phyloP scores from a whole-genome alignment of 2,797 vertebrate genomes.

The Muscicapa striata region DNA sequence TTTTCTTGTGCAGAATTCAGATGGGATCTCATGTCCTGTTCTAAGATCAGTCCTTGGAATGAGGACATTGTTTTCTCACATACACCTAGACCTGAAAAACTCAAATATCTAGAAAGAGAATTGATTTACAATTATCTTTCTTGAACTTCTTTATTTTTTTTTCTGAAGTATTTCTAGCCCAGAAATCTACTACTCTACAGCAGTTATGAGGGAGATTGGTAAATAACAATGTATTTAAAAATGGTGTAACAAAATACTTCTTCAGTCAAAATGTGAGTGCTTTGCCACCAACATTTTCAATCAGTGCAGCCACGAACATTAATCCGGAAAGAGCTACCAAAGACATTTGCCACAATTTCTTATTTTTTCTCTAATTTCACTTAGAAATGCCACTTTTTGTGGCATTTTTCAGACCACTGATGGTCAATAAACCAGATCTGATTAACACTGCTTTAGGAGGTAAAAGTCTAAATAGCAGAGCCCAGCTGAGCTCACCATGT shows the following conservation, averaged over 20 bases:
- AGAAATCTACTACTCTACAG: neutral
- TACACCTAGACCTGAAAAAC: neutral
- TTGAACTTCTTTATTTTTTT: neutral
- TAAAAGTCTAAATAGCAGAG: neutral
- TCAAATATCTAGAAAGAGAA: neutral
- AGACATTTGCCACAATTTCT: neutral
- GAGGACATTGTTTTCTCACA: neutral
- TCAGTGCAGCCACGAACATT: accelerated
- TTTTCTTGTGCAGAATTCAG: neutral
- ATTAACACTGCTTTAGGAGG: neutral
- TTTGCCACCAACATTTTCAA: neutral
- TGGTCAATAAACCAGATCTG: neutral
- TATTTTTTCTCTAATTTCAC: neutral
- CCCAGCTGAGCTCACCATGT: neutral
- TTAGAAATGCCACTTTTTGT: accelerated
- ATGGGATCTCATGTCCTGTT: neutral
- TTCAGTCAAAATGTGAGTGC: neutral
- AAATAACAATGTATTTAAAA: neutral
- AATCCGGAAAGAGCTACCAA: neutral
- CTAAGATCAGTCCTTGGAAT: neutral
- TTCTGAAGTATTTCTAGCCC: neutral
- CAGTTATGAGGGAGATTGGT: neutral
- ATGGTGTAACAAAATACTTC: neutral
- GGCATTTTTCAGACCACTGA: neutral
- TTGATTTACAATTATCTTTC: neutral